Conservation (phyloP, 2,888 invertebrate genomes). For the Sicus ferrugineus region DNA sequence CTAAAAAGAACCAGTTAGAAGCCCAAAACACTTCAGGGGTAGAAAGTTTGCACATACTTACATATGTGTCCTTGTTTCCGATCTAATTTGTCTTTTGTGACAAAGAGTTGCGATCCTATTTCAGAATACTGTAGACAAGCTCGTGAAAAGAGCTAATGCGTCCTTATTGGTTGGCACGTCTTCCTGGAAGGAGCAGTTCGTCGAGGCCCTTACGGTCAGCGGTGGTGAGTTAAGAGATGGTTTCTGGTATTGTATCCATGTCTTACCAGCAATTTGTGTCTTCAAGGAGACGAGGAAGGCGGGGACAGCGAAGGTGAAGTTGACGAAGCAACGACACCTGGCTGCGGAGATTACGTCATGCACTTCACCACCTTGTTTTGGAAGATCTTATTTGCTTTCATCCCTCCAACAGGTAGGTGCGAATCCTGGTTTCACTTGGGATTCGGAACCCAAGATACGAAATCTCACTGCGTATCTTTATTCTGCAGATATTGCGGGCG, state of each 20-base stretch:
- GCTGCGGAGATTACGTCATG: constrained; percentile 91
- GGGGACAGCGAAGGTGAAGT: constrained; percentile 70
- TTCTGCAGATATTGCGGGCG: constrained; percentile 84
- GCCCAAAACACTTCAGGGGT: no score
- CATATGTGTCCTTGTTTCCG: no score
- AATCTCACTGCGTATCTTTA: constrained; percentile 34
- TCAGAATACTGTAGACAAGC: constrained; percentile 96
- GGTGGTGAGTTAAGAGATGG: constrained; percentile 71
- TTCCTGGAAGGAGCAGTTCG: constrained; percentile 99
- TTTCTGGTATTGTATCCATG: background rate
- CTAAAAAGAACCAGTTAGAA: no score
- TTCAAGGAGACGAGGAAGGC: constrained; percentile 60
- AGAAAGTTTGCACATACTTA: no score
- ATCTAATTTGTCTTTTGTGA: no score
- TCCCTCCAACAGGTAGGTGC: constrained; percentile 92
- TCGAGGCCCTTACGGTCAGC: constrained; percentile 94
- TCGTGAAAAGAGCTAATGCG: constrained; percentile 96
- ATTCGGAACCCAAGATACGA: background rate
- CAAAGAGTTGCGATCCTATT: constrained; percentile 41
- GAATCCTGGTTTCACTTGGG: background rate
- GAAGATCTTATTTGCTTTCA: constrained; percentile 97
- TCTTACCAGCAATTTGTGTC: background rate
- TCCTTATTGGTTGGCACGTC: constrained; percentile 93
- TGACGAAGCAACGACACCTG: constrained; percentile 73
- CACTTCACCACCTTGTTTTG: constrained; percentile 97